Evolutionary conservation across 2,797 vertebrate species (phyloP).

Genomic region (Fundulus diaphanus): DNA sequence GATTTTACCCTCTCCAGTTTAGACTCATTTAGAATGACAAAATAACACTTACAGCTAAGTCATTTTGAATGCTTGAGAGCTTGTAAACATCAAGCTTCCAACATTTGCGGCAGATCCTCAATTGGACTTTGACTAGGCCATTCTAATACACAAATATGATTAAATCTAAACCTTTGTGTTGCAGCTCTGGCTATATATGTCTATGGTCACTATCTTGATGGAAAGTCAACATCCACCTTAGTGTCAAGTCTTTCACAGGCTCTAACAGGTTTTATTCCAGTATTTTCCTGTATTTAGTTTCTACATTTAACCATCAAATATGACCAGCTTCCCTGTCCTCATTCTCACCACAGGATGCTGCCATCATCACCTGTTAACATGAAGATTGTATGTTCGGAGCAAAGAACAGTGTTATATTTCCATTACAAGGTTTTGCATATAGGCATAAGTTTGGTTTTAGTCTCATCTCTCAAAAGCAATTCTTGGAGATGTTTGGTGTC

Average conservation of each 20-base stretch:
- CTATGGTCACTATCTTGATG: too few species aligned
- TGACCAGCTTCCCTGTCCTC: too few species aligned
- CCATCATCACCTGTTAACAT: background rate
- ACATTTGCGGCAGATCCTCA: background rate
- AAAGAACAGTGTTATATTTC: background rate
- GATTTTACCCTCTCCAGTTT: background rate
- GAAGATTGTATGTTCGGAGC: background rate
- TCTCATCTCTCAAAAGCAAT: background rate
- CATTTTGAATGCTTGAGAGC: too few species aligned
- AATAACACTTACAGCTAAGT: too few species aligned
- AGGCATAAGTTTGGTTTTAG: background rate
- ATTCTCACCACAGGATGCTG: background rate
- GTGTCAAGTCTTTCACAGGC: too few species aligned
- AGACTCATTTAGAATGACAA: background rate
- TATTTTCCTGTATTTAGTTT: too few species aligned
- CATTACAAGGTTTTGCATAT: background rate
- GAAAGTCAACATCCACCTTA: too few species aligned
- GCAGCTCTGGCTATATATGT: too few species aligned
- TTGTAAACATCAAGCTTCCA: background rate
- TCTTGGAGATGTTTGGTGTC: background rate
- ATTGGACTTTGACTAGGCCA: background rate
- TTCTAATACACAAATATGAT: background rate
- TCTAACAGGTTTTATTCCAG: too few species aligned
- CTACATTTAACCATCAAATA: too few species aligned
- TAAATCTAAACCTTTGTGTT: too few species aligned